A percentile compares a stretch with the other conserved stretches of the same genome.
Conservation (phyloP, 2,113 vertebrate genomes). For the Poeciliopsis prolifica region DNA sequence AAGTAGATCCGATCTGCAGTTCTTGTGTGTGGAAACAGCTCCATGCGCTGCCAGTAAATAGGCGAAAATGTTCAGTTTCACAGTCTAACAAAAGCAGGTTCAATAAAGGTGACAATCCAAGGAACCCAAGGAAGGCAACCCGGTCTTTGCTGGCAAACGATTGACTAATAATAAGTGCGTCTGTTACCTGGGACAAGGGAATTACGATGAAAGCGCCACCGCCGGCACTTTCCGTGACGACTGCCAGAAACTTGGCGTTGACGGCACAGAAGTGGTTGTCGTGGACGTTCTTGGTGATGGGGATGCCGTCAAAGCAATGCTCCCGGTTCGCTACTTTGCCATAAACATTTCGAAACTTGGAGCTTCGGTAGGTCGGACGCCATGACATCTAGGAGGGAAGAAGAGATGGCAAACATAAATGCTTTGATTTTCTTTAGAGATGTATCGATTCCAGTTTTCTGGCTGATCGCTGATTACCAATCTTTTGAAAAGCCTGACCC, state of each 20-base stretch:
- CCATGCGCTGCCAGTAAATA: background rate
- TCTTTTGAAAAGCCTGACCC: no score
- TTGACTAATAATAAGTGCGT: background rate
- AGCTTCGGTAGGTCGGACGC: conserved; percentile 98
- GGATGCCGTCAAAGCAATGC: conserved; percentile 94
- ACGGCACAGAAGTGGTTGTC: conserved; percentile 98
- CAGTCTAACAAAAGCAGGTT: background rate
- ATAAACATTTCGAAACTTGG: conserved; percentile 99
- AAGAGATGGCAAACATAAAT: background rate
- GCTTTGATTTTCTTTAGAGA: background rate
- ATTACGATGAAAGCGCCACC: conserved; percentile 95
- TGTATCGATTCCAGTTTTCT: no score
- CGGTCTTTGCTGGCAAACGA: background rate
- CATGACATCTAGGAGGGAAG: conserved; percentile 91
- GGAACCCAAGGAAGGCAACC: background rate
- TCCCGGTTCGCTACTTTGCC: conserved; percentile 95
- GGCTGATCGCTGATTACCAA: no score
- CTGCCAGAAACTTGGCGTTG: conserved; percentile 92
- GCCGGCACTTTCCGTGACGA: conserved; percentile 93
- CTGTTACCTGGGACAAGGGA: conserved; percentile 89
- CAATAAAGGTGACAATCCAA: background rate
- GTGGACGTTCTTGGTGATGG: conserved; percentile 98
- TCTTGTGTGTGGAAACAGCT: conserved; percentile 26
- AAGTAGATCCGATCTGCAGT: conserved; percentile 1
- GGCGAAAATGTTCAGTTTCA: conserved; percentile 7